Conservation (phyloP, 64 coral and sea anemone species). For the Pocillopora verrucosa region DNA sequence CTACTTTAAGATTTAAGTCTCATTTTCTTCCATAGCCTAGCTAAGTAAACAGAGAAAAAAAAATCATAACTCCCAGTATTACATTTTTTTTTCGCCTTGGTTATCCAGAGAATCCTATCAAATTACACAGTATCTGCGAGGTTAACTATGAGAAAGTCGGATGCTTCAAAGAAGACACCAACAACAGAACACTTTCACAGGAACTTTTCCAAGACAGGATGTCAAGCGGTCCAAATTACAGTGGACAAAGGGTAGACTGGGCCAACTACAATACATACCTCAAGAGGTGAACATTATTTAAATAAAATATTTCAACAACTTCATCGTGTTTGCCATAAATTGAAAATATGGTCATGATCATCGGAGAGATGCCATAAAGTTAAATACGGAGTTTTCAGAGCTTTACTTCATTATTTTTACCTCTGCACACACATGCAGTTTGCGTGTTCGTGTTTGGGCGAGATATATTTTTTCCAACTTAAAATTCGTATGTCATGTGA, state of each 20-base stretch:
- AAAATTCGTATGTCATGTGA: no score
- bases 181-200: conserved; percentile 18
- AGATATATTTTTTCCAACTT: no score
- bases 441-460: no score
- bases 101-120: conserved; percentile 11
- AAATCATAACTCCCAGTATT: background rate
- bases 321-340: no score
- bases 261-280: conserved; percentile 4
- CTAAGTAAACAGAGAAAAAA: background rate
- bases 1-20: no score
- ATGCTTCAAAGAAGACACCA: conserved; percentile 9
- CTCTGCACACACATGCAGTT: no score
- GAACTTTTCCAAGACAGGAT: conserved; percentile 28
- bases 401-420: no score
- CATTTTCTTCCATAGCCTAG: background rate
- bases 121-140: conserved; percentile 7
- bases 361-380: no score
- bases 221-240: background rate
- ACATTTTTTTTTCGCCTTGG: background rate
- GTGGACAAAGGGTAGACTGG: background rate
- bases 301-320: no score
- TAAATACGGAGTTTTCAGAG: no score
- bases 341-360: no score
- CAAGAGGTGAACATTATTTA: background rate
- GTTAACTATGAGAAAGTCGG: conserved; percentile 24